Evolutionary conservation across 2,113 vertebrate species (phyloP).

Genomic region (Deroptyus accipitrinus): DNA sequence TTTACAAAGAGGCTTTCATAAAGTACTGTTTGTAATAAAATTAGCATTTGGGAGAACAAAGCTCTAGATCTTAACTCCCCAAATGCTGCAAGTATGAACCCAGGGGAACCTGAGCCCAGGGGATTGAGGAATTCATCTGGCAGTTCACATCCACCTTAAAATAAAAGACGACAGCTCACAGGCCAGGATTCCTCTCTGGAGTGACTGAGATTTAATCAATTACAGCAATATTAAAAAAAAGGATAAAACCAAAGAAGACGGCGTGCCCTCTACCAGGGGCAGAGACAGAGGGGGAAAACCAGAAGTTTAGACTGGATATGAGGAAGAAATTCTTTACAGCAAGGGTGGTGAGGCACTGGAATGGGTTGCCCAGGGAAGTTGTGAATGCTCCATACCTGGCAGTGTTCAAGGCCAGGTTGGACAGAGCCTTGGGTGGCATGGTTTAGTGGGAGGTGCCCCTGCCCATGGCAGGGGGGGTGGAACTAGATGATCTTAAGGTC

Average conservation of each 20-base stretch:
- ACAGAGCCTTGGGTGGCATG: too few species aligned
- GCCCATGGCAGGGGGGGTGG: too few species aligned
- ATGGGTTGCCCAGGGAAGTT: too few species aligned
- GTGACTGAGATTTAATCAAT: neutral
- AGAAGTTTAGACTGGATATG: neutral
- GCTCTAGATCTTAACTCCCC: neutral
- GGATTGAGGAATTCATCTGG: neutral
- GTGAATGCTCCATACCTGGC: too few species aligned
- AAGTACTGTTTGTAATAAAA: neutral
- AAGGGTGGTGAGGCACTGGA: too few species aligned
- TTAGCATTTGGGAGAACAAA: neutral
- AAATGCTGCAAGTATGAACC: neutral
- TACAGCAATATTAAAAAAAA: neutral
- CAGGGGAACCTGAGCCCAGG: fast-evolving
- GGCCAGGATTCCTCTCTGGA: neutral
- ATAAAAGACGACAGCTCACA: neutral
- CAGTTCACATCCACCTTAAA: neutral
- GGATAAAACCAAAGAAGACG: fast-evolving
- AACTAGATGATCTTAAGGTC: too few species aligned
- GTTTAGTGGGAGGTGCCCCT: too few species aligned
- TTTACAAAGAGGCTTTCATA: neutral
- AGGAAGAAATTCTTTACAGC: too few species aligned
- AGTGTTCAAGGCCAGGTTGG: too few species aligned
- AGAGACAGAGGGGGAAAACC: neutral
- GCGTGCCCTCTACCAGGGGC: neutral